A percentile compares a stretch with the other conserved stretches of the same genome.
Evolutionary conservation across 1,140 invertebrate genomes (phyloP).

Genomic region (Ephestia elutella): DNA sequence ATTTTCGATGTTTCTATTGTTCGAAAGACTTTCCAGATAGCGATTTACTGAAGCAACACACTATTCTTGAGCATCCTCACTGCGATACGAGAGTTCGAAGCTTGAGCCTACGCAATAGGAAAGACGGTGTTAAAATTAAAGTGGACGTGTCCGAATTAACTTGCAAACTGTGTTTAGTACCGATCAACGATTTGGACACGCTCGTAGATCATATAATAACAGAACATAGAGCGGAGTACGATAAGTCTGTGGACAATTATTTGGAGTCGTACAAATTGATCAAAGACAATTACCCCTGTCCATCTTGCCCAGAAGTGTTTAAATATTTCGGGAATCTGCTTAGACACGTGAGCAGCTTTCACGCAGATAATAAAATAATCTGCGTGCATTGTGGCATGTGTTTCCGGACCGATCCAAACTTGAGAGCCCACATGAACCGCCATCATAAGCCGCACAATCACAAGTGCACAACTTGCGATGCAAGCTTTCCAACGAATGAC

Average conservation of each 20-base stretch:
- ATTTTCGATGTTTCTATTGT: constrained; percentile 58
- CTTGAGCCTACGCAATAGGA: constrained; percentile 42
- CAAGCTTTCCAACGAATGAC: constrained; percentile 31
- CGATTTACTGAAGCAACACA: constrained; percentile 43
- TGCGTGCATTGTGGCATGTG: constrained; percentile 49
- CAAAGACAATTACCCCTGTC: constrained; percentile 46
- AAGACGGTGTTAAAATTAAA: constrained; percentile 43
- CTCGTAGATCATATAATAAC: constrained; percentile 42
- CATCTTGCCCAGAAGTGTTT: constrained; percentile 39
- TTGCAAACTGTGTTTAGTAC: constrained; percentile 47
- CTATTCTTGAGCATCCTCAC: constrained; percentile 33
- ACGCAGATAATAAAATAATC: constrained; percentile 47
- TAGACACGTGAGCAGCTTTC: constrained; percentile 41
- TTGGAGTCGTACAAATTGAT: constrained; percentile 44
- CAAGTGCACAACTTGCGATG: constrained; percentile 37
- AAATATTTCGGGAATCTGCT: constrained; percentile 47
- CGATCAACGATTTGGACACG: constrained; percentile 27
- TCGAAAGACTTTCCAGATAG: constrained; percentile 44
- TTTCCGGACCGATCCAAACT: constrained; percentile 42
- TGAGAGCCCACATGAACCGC: constrained; percentile 39
- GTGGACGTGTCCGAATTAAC: constrained; percentile 42
- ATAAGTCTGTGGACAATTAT: constrained; percentile 31
- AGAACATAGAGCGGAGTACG: constrained; percentile 40
- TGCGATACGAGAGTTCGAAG: constrained; percentile 44
- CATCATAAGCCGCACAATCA: constrained; percentile 28